These are phyloP conservation scores for Xyrauchen texanus DNA, from an alignment of 2,113 vertebrate genomes.

Conservation along the genomic window DNA sequence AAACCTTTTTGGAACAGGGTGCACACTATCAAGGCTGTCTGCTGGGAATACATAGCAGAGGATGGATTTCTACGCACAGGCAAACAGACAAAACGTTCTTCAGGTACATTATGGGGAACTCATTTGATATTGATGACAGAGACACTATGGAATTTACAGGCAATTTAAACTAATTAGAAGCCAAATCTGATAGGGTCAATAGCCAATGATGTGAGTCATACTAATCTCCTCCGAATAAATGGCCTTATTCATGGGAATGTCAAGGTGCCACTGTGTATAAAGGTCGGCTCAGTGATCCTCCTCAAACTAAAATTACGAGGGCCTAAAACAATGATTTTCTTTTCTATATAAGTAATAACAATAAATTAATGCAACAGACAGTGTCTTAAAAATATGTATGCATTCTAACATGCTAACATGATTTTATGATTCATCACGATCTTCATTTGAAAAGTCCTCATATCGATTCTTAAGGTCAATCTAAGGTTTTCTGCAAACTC, in stretches of 20 bases:
- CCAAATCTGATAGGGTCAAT: neutral
- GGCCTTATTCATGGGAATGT: constrained; percentile 21
- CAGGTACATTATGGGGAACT: neutral
- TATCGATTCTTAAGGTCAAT: no score
- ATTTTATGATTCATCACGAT: no score
- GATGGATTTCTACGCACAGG: neutral
- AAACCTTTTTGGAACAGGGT: neutral
- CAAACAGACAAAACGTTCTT: neutral
- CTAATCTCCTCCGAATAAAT: constrained; percentile 5
- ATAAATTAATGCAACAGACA: no score
- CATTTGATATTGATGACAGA: constrained; percentile 10
- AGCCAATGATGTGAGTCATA: constrained; percentile 14
- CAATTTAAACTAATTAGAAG: neutral
- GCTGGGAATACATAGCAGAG: neutral
- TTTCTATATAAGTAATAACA: no score
- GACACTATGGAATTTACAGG: constrained; percentile 16
- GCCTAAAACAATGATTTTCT: no score
- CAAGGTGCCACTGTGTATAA: neutral
- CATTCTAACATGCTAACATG: no score
- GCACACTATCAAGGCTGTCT: no score
- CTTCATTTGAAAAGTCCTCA: no score
- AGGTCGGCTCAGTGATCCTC: no score
- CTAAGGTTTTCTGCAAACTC: no score
- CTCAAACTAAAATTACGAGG: no score
- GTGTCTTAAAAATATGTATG: no score